Evolutionary conservation across 2,888 invertebrate genomes (phyloP).

Genomic region (Cheilosia vernalis): DNA sequence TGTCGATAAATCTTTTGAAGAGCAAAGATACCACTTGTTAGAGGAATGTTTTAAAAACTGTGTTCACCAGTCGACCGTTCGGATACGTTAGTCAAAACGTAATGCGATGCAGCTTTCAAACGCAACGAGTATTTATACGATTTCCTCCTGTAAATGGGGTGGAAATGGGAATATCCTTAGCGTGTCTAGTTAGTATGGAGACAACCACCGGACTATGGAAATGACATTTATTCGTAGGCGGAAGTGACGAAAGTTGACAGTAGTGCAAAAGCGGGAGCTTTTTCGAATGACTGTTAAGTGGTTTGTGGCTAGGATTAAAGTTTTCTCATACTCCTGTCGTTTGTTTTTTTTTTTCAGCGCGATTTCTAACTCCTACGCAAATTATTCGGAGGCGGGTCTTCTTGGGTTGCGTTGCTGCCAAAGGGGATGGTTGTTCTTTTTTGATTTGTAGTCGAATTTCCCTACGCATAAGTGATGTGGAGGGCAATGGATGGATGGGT

Average conservation of each 20-base stretch:
- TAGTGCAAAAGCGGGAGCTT: conserved; percentile 30
- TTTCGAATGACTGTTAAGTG: conserved; percentile 21
- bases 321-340: not conserved
- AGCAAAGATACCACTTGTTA: conserved; percentile 59
- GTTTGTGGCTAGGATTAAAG: conserved; percentile 46
- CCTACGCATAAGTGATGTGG: conserved; percentile 4
- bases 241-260: conserved; percentile 60
- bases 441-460: conserved; percentile 40
- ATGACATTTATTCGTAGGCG: conserved; percentile 46
- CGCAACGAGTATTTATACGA: conserved; percentile 72
- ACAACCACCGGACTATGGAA: conserved; percentile 37
- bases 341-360: not conserved
- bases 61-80: conserved; percentile 61
- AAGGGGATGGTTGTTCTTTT: conserved; percentile 35
- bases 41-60: conserved; percentile 10
- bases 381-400: conserved; percentile 60
- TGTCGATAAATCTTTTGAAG: not conserved
- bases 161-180: conserved; percentile 36
- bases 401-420: conserved; percentile 34
- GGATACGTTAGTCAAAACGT: conserved; percentile 73
- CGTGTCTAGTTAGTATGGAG: conserved; percentile 34
- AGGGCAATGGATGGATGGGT: not conserved
- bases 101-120: conserved; percentile 74
- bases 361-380: conserved; percentile 62
- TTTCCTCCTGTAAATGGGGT: conserved; percentile 33